Evolutionary conservation across 2,888 invertebrate genomes (phyloP), one percentile per base, ranked within the genome.

Genomic region (Hemithea aestivaria): DNA sequence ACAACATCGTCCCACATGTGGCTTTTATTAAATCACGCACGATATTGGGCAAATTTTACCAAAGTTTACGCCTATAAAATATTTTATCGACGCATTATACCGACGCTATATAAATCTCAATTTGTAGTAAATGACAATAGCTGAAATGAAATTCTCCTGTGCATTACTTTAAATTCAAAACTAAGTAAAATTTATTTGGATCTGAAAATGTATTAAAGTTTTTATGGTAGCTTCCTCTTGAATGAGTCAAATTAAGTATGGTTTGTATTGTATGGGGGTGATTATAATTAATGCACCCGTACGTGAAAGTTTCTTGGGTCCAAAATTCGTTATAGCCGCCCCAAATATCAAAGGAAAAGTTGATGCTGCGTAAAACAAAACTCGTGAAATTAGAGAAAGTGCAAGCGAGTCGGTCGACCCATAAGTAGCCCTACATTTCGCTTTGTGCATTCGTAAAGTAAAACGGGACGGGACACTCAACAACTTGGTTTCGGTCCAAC

Each of bases 401-500:
- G 42, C 38, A 37, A 37, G 33, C 21, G 28, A 12, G 29, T 41
- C 28, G 8, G 22, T 11, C 10, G 31, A 22, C 22, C 22, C 32
- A 26, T 48, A 45, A 44, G 39, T 32, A 43, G 38, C 44, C 40
- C 43, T 46, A 51, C 47, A 57, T 52, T 48, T 40, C 43, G 46
- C 43, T 51, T 47, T 51, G 35, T 53, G 57, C 56, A 59, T 54
- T 62, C 48, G 48, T 48, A 65, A 65, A 70, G 62, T 69, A 64
- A 66, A 73, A 68, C 62, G 36, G 62, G 67, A 68, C 62, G 36
- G 62, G 67, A 66, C 59, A 62, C 64, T 62, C 63, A 50, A 61
- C 62, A 57, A 66, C 63, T 74, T 67, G 71, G 70, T 69, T 71
- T 66, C 59, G 51, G 64, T 65, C 70, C 65, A 73, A 75, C 71